Percentiles rank a stretch among this genome's conserved stretches.
These are phyloP conservation scores for Caenorhabditis briggsae DNA, from an alignment of 1,140 invertebrate species.

Conservation along the genomic window DNA sequence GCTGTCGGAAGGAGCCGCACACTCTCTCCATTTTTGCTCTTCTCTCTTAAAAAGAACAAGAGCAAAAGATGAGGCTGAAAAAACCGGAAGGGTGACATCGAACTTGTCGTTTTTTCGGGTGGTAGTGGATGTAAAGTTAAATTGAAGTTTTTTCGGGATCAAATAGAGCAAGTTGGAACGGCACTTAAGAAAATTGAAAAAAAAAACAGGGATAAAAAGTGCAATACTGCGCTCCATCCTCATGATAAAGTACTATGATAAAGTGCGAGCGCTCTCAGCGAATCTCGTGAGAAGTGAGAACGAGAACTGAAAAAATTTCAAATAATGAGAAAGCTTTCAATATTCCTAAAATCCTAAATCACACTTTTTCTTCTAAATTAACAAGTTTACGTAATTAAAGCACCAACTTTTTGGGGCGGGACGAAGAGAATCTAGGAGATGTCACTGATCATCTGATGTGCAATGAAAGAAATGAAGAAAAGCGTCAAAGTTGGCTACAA, in stretches of 20 bases:
- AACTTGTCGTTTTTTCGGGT: not conserved
- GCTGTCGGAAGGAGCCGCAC: not conserved
- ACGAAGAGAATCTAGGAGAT: not conserved
- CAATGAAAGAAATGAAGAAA: not conserved
- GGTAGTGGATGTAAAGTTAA: conserved; percentile 11
- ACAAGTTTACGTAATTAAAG: not conserved
- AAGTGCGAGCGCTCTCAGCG: not conserved
- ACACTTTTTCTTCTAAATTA: conserved; percentile 10
- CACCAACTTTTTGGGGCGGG: not conserved
- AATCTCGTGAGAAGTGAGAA: not conserved
- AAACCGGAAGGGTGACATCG: not conserved
- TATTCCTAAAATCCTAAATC: too few species aligned
- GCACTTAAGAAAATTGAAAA: not conserved
- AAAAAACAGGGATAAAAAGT: not conserved
- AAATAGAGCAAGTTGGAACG: not conserved
- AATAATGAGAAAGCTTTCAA: too few species aligned
- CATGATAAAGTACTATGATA: not conserved
- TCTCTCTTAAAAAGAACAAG: conserved; percentile 42
- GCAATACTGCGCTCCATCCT: not conserved
- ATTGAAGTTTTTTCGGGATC: not conserved
- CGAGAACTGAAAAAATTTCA: not conserved
- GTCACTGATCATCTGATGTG: conserved; percentile 47
- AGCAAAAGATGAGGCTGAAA: conserved; percentile 26
- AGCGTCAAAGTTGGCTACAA: not conserved
- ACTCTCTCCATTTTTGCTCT: not conserved